phyloP scores from a whole-genome alignment of 2,797 vertebrate genomes.

The Coracias cyanogaster region DNA sequence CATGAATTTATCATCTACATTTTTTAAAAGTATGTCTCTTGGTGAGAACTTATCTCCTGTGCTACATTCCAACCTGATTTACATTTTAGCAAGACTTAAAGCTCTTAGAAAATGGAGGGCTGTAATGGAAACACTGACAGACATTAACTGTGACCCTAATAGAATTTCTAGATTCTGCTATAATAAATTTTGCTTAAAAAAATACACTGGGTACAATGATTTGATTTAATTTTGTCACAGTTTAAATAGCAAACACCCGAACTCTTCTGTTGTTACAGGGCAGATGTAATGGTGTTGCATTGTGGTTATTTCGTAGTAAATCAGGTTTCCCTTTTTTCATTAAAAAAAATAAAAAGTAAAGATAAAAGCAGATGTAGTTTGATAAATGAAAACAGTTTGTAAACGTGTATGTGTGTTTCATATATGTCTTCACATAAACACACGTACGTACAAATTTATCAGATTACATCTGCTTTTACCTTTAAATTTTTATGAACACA shows the following conservation, averaged over 20 bases:
- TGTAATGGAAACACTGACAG: constrained; percentile 25
- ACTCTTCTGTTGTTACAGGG: constrained; percentile 24
- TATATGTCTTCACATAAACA: constrained; percentile 73
- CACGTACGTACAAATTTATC: constrained; percentile 70
- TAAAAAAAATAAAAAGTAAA: not conserved
- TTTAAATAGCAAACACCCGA: constrained; percentile 12
- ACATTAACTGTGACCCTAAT: constrained; percentile 50
- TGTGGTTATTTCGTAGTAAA: not conserved
- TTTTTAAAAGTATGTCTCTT: constrained; percentile 56
- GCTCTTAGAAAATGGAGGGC: constrained; percentile 41
- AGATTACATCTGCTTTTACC: constrained; percentile 83
- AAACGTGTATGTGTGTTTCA: constrained; percentile 41
- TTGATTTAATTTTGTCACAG: not conserved
- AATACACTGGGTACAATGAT: not conserved
- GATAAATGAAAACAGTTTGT: constrained; percentile 51
- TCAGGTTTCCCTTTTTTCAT: not conserved
- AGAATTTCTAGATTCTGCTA: constrained; percentile 40
- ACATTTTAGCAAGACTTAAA: constrained; percentile 47
- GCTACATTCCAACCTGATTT: constrained; percentile 40
- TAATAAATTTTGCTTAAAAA: constrained; percentile 29
- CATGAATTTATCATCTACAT: constrained; percentile 52
- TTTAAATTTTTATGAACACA: constrained; percentile 82
- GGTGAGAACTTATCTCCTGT: constrained; percentile 46
- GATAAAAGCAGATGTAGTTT: constrained; percentile 56
- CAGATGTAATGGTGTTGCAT: constrained; percentile 37